phyloP scores from a whole-genome alignment of 2,888 invertebrate genomes.

The Apamea sordens region DNA sequence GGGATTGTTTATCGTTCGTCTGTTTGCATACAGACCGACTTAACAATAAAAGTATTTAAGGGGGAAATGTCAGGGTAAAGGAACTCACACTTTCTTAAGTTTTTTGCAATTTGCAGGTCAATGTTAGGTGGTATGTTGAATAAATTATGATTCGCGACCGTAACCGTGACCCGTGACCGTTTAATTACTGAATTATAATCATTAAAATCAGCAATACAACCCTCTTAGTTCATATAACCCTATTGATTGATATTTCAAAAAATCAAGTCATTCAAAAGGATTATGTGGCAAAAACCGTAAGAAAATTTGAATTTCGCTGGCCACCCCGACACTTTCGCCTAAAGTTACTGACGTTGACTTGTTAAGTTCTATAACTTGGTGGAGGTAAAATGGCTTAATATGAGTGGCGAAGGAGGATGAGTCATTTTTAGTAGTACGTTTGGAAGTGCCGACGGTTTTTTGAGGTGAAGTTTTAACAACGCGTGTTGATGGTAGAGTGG shows the following conservation, averaged over 20 bases:
- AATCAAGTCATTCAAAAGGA: not conserved
- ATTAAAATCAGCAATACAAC: not conserved
- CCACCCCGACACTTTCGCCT: not conserved
- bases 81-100: not conserved
- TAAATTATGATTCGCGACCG: too few species aligned
- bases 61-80: not conserved
- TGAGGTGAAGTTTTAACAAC: not conserved
- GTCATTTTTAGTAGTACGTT: constrained; percentile 15
- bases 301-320: too few species aligned
- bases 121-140: too few species aligned
- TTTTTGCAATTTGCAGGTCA: not conserved
- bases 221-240: not conserved
- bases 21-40: constrained; percentile 48
- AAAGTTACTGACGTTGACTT: constrained; percentile 9
- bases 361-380: not conserved
- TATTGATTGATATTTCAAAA: not conserved
- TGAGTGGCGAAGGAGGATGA: not conserved
- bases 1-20: constrained; percentile 66
- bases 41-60: constrained; percentile 46
- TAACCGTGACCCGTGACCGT: too few species aligned
- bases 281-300: too few species aligned
- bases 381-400: not conserved
- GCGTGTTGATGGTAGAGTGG: not conserved
- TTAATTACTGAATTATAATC: not conserved
- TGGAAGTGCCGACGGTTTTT: not conserved